Base-by-base conservation (phyloP, 2,888 invertebrate species). In the Punctoribates punctum region DNA sequence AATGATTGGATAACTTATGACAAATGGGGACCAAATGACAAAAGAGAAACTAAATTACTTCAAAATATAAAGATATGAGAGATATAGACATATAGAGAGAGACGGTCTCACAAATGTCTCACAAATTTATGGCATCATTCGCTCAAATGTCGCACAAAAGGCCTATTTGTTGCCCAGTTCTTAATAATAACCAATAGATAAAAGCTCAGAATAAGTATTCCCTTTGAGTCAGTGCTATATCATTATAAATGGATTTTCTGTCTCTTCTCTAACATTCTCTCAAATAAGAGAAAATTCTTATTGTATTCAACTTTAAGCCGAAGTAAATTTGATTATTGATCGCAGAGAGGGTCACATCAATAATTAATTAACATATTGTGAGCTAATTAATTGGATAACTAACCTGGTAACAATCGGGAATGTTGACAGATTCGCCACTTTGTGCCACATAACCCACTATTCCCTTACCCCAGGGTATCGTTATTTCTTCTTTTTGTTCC, bases 391-490 rank as follows among this genome's bases (percentile, higher is more conserved):
- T 5, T 54, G 13, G 13, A 57, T 25, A 67, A 42, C 42, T 1
- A 54, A 75, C 75, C 75, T 94, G 90, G 85, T 96, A 96, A 75
- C 95, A 96, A 85, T 96, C 94, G 77, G 94, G 93, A 84, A 96
- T 96, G 86, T 96, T 96, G 83, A 96, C 93, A 15, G 93, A 90
- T 83, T 92, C 92, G 75, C 95, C 95, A 83, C 92, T 93, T 83
- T 93, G 91, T 23, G 96, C 96, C 65, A 96, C 96, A 85, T 92
- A 92, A 17, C 96, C 96, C 51, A 95, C 95, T 82, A 96, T 96
- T 76, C 96, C 96, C 75, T 91, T 91, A 75, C 96, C 96, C 93
- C 96, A 95, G 27, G 95, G 93, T 83, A 96, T 93, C 82, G 91
- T 87, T 81, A 96, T 95, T 85, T 95, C 95, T 79, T 94, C 93